Evolutionary conservation across 1,140 invertebrate genomes (phyloP).

Genomic region (Caenorhabditis briggsae): DNA sequence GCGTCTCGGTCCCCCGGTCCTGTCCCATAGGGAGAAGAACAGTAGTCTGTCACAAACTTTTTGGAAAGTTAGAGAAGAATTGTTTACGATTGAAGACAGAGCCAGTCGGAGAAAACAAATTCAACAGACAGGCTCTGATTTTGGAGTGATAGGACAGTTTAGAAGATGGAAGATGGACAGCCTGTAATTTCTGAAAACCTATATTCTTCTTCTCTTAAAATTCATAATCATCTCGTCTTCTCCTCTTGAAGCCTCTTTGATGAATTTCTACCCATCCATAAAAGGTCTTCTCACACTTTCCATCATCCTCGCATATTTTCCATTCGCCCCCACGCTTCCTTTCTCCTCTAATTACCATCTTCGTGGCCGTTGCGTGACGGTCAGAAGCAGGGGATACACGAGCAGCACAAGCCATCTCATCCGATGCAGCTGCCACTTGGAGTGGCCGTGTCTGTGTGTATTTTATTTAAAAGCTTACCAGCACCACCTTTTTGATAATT

Average conservation of each 20-base stretch:
- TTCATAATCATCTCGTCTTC: no score
- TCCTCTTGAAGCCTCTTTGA: neutral
- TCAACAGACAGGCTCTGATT: no score
- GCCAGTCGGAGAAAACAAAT: no score
- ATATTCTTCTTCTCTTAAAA: neutral
- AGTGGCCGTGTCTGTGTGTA: neutral
- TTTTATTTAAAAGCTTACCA: conserved; percentile 46
- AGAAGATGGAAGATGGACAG: neutral
- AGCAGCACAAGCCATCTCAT: neutral
- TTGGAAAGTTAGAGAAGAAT: conserved; percentile 1
- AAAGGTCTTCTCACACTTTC: neutral
- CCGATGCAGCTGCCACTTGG: conserved; percentile 37
- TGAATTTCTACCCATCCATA: conserved; percentile 9
- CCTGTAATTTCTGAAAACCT: neutral
- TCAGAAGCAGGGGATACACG: neutral
- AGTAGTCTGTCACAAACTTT: conserved; percentile 34
- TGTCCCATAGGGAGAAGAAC: conserved; percentile 49
- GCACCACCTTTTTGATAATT: conserved; percentile 11
- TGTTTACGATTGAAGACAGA: conserved; percentile 9
- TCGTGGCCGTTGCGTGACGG: conserved; percentile 26
- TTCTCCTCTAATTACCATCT: conserved; percentile 49
- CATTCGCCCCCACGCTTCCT: neutral
- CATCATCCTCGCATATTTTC: neutral
- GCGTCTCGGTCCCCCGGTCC: neutral
- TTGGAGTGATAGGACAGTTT: no score